Conservation (phyloP, 2,797 vertebrate genomes). For the Parauchenoglanis ngamensis region DNA sequence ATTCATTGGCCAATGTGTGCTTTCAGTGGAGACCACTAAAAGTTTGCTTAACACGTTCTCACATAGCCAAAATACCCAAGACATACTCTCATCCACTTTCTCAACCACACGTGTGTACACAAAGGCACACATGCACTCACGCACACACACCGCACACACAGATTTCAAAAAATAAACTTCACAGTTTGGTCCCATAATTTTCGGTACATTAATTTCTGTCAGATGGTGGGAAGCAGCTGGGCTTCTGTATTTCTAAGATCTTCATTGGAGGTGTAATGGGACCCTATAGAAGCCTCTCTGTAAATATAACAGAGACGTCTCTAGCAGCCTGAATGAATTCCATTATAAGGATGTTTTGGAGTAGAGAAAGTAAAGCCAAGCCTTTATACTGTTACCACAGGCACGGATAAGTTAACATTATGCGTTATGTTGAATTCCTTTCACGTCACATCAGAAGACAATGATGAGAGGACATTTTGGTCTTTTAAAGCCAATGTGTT, state of each 20-base stretch:
- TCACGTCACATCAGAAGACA: not conserved
- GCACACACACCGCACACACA: conserved; percentile 11
- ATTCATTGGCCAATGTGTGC: conserved; percentile 37
- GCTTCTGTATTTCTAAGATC: conserved; percentile 36
- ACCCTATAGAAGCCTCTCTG: conserved; percentile 17
- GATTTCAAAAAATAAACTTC: conserved; percentile 36
- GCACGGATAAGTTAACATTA: not conserved
- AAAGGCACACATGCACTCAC: conserved; percentile 7
- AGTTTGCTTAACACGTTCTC: conserved; percentile 41
- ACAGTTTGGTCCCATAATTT: conserved; percentile 47
- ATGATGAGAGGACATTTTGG: conserved; percentile 13
- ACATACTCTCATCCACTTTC: conserved; percentile 26
- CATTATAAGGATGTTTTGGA: conserved; percentile 5
- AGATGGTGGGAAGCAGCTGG: conserved; percentile 37
- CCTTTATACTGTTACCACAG: not conserved
- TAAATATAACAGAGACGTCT: conserved; percentile 27
- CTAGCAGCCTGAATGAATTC: conserved; percentile 20
- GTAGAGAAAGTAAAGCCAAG: not conserved
- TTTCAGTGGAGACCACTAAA: conserved; percentile 33
- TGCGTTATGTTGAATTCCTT: conserved; percentile 10
- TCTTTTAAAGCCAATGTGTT: conserved; percentile 18
- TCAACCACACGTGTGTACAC: conserved; percentile 36
- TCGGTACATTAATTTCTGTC: conserved; percentile 47
- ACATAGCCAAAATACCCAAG: conserved; percentile 40
- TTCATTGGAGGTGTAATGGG: conserved; percentile 29